A percentile compares a stretch with the other conserved stretches of the same genome.
Evolutionary conservation across 1,140 invertebrate species (phyloP).

Genomic region (Zaprionus gabonicus): DNA sequence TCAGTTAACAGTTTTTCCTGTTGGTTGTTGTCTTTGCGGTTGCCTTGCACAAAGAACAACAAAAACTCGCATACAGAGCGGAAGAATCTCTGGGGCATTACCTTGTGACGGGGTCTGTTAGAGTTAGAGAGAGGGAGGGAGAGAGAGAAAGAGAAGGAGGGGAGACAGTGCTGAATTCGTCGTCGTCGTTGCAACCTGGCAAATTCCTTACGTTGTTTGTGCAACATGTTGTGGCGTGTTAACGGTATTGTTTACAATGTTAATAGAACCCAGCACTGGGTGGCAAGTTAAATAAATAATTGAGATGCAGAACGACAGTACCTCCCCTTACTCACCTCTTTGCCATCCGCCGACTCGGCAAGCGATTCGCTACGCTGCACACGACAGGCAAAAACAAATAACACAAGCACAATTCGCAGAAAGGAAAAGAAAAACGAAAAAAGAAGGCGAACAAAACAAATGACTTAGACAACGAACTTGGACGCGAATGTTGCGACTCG

Average conservation of each 20-base stretch:
- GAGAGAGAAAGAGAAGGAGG: background rate
- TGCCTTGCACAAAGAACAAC: slow-evolving; percentile 40
- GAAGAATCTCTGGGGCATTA: slow-evolving; percentile 61
- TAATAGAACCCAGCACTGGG: slow-evolving; percentile 71
- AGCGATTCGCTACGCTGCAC: slow-evolving; percentile 59
- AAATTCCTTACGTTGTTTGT: slow-evolving; percentile 40
- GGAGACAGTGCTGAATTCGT: slow-evolving; percentile 10
- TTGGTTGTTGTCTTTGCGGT: slow-evolving; percentile 47
- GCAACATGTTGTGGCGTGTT: slow-evolving; percentile 66
- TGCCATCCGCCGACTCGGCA: background rate
- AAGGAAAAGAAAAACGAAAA: slow-evolving; percentile 26
- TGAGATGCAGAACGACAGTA: slow-evolving; percentile 47
- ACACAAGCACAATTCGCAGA: background rate
- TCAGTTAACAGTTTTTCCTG: slow-evolving; percentile 66
- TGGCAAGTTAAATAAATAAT: slow-evolving; percentile 76
- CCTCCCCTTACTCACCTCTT: background rate
- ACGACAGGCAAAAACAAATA: slow-evolving; percentile 8
- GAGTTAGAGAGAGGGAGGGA: no score
- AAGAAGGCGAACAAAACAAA: slow-evolving; percentile 50
- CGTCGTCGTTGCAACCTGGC: slow-evolving; percentile 14
- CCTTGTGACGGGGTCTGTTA: background rate
- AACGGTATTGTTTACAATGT: slow-evolving; percentile 80
- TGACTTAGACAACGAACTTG: slow-evolving; percentile 76
- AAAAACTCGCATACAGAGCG: slow-evolving; percentile 3
- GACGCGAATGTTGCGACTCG: slow-evolving; percentile 11